Evolutionary conservation across 64 coral and sea anemone species (phyloP), one percentile per base, ranked within the genome.

Genomic region (Pachyseris speciosa): DNA sequence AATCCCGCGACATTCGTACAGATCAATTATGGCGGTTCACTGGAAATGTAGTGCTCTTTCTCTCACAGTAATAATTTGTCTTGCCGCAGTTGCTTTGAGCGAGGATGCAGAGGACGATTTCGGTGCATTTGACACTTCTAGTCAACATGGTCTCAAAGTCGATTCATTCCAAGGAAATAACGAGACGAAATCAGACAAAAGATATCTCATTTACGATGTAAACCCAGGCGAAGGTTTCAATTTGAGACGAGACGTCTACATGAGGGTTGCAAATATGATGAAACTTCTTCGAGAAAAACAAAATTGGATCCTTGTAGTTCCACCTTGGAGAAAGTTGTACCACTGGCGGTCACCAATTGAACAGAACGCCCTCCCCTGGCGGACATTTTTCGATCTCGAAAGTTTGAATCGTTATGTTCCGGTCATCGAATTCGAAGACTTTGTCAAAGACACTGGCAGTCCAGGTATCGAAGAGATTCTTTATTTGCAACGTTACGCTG

Each of bases 181-280:
- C 16, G 89, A 37, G 0, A 86, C 63, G 17, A 36, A 86, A 69
- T 84, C 86, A 3, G 73, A 77, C 31, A 93, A 85, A 92, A 87
- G 86, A 13, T 99, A 93, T 83, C 80, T 99, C 8, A 92, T 99
- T 66, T 99, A 99, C 74, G 97, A 99, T 41, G 97, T 99, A 4
- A 99, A 99, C 26, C 97, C 97, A 0, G 97, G 97, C 3, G 97
- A 99, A n/a, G 97, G 97, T 5, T 99, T 99, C 67, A 99, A 99
- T 77, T 74, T 99, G 13, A 68, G 97, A 30, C 76, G 97, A 67
- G 97, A 99, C 69, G 97, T 99, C 19, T 99, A 99, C 34, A 87
- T 99, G 77, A 80, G 97, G 41, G 86, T 95, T 10, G 90, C 97
- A 90, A 99, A 99, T 70, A 80, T 99, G 55, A 57, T 99, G 65